Evolutionary conservation across 1,140 invertebrate species (phyloP).

Genomic region (Sycobia sp.): DNA sequence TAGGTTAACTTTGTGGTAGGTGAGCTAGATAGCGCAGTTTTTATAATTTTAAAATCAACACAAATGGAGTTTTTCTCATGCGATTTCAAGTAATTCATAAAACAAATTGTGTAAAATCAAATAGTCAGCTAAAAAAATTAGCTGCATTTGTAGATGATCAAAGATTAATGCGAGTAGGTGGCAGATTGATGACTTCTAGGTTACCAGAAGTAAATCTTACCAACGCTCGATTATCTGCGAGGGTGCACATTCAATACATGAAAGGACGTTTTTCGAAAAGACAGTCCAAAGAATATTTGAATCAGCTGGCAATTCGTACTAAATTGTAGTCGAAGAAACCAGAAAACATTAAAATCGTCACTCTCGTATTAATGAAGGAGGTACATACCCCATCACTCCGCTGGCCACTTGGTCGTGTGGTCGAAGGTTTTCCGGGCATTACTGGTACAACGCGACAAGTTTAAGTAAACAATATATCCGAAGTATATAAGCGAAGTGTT

Average conservation of each 20-base stretch:
- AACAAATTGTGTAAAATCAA: not conserved
- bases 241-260: too few species aligned
- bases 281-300: too few species aligned
- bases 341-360: not conserved
- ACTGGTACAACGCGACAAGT: not conserved
- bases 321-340: conserved; percentile 37
- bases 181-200: conserved; percentile 38
- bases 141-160: conserved; percentile 40
- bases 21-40: not conserved
- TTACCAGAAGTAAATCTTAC: too few species aligned
- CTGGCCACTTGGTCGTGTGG: too few species aligned
- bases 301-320: too few species aligned
- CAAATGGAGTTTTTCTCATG: not conserved
- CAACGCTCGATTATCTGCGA: too few species aligned
- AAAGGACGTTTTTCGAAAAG: too few species aligned
- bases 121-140: conserved; percentile 14
- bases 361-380: too few species aligned
- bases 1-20: not conserved
- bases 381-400: too few species aligned
- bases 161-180: conserved; percentile 41
- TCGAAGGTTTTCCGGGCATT: too few species aligned
- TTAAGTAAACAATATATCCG: not conserved
- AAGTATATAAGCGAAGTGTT: not conserved
- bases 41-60: not conserved
- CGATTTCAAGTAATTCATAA: not conserved